These are phyloP conservation scores for Listronotus bonariensis DNA, from an alignment of 1,140 invertebrate genomes.

Conservation along the genomic window DNA sequence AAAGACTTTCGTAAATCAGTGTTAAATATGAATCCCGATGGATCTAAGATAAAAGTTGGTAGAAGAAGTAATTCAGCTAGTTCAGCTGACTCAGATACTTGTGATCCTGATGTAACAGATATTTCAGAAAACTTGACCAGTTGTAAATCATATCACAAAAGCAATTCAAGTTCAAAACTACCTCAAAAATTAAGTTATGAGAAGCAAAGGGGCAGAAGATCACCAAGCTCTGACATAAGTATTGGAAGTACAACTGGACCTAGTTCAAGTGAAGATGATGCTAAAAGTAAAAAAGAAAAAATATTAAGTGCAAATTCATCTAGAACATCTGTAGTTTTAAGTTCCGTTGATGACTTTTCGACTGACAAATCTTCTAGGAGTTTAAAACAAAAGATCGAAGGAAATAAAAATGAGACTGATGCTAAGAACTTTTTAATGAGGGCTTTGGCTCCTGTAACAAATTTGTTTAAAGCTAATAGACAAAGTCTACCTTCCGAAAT, in stretches of 20 bases:
- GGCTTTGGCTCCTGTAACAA: constrained; percentile 69
- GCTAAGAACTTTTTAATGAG: constrained; percentile 73
- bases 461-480: constrained; percentile 64
- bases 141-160: constrained; percentile 46
- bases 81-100: constrained; percentile 60
- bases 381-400: constrained; percentile 57
- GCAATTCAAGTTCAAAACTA: constrained; percentile 42
- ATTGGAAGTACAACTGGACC: constrained; percentile 54
- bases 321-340: constrained; percentile 58
- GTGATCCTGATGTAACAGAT: constrained; percentile 51
- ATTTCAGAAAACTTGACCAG: constrained; percentile 49
- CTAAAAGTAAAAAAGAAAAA: constrained; percentile 54
- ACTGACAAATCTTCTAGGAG: constrained; percentile 62
- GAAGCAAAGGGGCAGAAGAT: constrained; percentile 54
- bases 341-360: constrained; percentile 64
- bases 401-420: constrained; percentile 63
- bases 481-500: constrained; percentile 24
- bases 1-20: constrained; percentile 79
- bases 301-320: constrained; percentile 52
- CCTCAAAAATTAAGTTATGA: constrained; percentile 48
- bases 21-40: constrained; percentile 68
- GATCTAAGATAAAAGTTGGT: constrained; percentile 50
- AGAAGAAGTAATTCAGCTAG: constrained; percentile 61
- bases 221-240: constrained; percentile 54
- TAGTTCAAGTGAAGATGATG: constrained; percentile 61